Conservation (phyloP, 2,888 invertebrate genomes). For the Meganola albula region DNA sequence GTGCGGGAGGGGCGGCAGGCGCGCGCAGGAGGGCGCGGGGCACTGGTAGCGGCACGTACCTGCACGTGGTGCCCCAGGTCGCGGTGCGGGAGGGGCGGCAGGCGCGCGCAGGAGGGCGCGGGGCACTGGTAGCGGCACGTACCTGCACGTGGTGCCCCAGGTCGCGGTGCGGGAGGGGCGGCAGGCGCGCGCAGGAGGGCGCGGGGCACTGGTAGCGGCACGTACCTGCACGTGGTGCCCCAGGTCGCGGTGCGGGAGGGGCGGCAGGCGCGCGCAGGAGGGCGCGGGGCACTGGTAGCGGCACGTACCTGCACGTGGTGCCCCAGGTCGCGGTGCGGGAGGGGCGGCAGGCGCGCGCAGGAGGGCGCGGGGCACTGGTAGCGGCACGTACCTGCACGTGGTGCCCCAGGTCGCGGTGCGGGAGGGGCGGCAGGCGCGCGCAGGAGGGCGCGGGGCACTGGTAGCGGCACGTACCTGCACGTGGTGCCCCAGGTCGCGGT, state of each 20-base stretch:
- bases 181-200: not conserved
- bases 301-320: constrained; percentile 14
- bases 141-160: not conserved
- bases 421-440: constrained; percentile 1
- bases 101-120: constrained; percentile 35
- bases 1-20: not conserved
- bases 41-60: constrained; percentile 10
- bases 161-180: not conserved
- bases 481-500: constrained; percentile 4
- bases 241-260: constrained; percentile 9
- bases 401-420: not conserved
- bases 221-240: constrained; percentile 27
- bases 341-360: no score
- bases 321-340: not conserved
- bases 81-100: constrained; percentile 18
- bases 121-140: constrained; percentile 46
- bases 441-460: constrained; percentile 2
- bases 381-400: not conserved
- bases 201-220: not conserved
- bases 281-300: constrained; percentile 38
- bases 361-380: not conserved
- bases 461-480: constrained; percentile 3
- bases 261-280: constrained; percentile 36
- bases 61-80: constrained; percentile 24
- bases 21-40: not conserved